Evolutionary conservation across 2,888 invertebrate species (phyloP), one percentile per base, ranked within the genome.

Genomic region (Orchestes rusci): DNA sequence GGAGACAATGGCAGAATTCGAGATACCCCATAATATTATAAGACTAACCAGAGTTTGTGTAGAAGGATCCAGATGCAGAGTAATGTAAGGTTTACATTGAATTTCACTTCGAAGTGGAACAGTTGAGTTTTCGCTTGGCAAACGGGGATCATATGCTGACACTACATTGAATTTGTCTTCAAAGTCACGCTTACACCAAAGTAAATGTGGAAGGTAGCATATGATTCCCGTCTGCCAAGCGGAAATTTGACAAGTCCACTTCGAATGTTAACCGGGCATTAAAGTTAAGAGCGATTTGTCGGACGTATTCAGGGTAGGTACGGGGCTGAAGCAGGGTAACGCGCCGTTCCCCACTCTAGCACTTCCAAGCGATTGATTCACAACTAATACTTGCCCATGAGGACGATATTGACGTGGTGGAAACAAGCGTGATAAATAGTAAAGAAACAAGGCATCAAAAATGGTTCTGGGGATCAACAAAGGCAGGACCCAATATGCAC

Each of bases 341-440:
- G 42, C 42, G 34, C 42, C 35, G 18, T 42, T 29, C 42, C 35
- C 42, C 12, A 42, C 35, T 27, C 34, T 34, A 40, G 23, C 19
- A 33, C 13, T 40, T 40, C 33, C 20, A 20, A 33, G 23, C 41
- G 5, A 40, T 13, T 33, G 33, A 27, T 19, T 19, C 33, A 19
- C 18, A 40, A 32, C 20, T 40, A 15, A 7, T 39, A 10, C 39
- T 39, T 13, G 39, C 39, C 8, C 31, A 39, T 30, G 39, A 29
- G 12, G 7, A 39, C 39, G 23, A 39, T 30, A 30, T 39, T 18
- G 40, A 40, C 30, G 29, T 16, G 39, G 39, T 39, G 39, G 30
- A 17, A 29, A 30, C 16, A 8, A 38, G 10, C 29, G 31, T 40
- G 7, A 20, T 40, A 19, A 18, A 40, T 2, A 19, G 18, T 4